Conservation (phyloP, 2,888 invertebrate species). For the Drosophila sordidula region DNA sequence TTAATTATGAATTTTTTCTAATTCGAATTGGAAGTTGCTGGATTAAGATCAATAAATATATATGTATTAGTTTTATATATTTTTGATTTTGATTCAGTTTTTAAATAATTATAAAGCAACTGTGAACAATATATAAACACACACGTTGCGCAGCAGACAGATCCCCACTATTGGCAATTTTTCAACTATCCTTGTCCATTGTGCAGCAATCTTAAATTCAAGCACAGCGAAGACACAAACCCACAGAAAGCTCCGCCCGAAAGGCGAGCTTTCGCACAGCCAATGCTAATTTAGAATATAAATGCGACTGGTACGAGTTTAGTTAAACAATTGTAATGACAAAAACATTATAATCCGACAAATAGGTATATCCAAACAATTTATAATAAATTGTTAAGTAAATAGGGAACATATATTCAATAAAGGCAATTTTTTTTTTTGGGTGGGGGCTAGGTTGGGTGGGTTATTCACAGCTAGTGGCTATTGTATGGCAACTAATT, state of each 20-base stretch:
- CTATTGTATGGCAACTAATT: conserved; percentile 19
- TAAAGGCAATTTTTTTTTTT: background rate
- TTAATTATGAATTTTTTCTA: too few species aligned
- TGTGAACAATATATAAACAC: too few species aligned
- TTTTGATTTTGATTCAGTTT: too few species aligned
- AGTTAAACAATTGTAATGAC: background rate
- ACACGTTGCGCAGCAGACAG: background rate
- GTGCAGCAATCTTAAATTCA: background rate
- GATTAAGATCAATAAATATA: too few species aligned
- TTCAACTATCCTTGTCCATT: background rate
- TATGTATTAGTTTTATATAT: too few species aligned
- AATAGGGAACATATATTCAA: background rate
- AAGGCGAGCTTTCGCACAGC: background rate
- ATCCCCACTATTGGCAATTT: background rate
- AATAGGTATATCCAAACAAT: background rate
- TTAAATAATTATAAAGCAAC: too few species aligned
- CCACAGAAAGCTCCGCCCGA: background rate
- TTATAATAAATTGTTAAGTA: background rate
- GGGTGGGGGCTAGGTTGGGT: too few species aligned
- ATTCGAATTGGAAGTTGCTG: too few species aligned
- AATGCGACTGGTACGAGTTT: background rate
- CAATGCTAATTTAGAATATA: background rate
- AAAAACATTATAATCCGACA: background rate
- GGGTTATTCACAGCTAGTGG: conserved; percentile 3
- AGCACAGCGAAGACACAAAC: conserved; percentile 29